Percentiles rank a stretch among this genome's conserved stretches.
phyloP scores from a whole-genome alignment of 2,113 vertebrate species.

The Pygoscelis adeliae region DNA sequence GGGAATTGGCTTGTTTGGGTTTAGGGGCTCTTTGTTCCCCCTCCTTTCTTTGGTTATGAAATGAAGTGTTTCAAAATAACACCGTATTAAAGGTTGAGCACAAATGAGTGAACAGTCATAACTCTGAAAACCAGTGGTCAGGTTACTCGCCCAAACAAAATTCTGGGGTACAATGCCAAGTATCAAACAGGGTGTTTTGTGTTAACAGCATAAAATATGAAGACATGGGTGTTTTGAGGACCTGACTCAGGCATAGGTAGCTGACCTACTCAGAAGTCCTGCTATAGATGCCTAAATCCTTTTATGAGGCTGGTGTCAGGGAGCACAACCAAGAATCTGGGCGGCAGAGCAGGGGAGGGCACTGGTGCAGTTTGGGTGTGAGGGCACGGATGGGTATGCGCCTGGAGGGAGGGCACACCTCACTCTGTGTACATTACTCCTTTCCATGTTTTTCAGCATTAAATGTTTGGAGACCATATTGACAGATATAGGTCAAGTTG shows the following conservation, averaged over 20 bases:
- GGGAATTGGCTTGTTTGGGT: background rate
- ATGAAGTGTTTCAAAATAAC: background rate
- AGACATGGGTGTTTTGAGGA: background rate
- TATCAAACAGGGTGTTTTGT: background rate
- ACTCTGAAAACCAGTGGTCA: background rate
- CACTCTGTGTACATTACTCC: background rate
- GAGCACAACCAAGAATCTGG: background rate
- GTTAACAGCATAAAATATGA: background rate
- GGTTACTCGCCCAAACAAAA: background rate
- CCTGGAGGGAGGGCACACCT: background rate
- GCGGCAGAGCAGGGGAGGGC: background rate
- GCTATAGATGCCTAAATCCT: background rate
- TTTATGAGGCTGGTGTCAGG: background rate
- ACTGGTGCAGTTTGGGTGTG: background rate
- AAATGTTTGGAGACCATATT: background rate
- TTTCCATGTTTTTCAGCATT: background rate
- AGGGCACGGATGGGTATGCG: fast-evolving
- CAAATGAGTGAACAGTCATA: background rate
- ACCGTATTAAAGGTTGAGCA: background rate
- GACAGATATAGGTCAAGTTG: background rate
- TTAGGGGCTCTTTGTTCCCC: background rate
- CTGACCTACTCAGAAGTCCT: background rate
- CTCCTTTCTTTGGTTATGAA: background rate
- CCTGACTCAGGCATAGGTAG: background rate
- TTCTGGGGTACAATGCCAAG: background rate